phyloP scores from a whole-genome alignment of 2,797 vertebrate species.

The Perodicticus potto region DNA sequence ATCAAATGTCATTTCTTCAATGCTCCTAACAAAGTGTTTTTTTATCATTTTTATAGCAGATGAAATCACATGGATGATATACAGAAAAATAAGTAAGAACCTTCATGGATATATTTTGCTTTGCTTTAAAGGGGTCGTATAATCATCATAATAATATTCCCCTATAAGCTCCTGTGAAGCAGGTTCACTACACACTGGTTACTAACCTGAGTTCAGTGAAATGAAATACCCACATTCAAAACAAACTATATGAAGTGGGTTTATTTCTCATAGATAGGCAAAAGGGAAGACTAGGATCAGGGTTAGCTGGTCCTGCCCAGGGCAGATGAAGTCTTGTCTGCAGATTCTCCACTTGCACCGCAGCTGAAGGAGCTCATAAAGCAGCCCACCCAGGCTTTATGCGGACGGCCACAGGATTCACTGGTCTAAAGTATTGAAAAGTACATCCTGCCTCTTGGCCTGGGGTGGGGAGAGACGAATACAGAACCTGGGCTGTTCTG shows the following conservation, averaged over 20 bases:
- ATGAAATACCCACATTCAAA: neutral
- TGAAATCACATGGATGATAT: neutral
- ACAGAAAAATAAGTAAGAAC: neutral
- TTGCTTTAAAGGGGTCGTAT: neutral
- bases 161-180: neutral
- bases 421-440: neutral
- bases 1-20: slow-evolving; percentile 1
- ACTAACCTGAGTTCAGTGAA: neutral
- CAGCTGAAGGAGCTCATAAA: neutral
- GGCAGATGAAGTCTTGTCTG: neutral
- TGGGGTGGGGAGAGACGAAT: no score
- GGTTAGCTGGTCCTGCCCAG: neutral
- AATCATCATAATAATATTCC: neutral
- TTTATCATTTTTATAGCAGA: neutral
- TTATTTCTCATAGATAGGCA: neutral
- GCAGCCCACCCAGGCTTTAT: neutral
- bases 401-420: fast-evolving
- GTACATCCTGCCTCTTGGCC: neutral
- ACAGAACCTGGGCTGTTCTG: neutral
- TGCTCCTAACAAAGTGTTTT: neutral
- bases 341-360: neutral
- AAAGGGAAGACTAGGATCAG: neutral
- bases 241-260: neutral
- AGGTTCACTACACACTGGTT: neutral
- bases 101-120: neutral